Percentiles rank a stretch among this genome's conserved stretches.
Evolutionary conservation across 2,888 invertebrate species (phyloP).

Genomic region (Mesoligia furuncula): DNA sequence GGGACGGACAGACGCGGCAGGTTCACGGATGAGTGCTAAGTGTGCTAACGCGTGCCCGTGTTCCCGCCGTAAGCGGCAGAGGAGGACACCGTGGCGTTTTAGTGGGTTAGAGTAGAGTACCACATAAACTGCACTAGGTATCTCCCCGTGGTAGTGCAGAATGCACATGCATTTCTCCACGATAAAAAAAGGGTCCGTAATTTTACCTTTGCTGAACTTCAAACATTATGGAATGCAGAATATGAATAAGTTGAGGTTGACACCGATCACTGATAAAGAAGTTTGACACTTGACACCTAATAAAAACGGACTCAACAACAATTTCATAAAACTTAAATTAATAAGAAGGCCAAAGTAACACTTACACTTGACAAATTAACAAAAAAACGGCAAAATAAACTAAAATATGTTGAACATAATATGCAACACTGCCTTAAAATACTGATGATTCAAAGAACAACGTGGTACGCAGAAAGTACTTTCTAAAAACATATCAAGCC

Average conservation of each 20-base stretch:
- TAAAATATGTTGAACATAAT: constrained; percentile 32
- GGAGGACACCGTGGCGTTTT: too few species aligned
- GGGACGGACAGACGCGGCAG: too few species aligned
- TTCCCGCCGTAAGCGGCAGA: too few species aligned
- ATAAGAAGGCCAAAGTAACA: constrained; percentile 7
- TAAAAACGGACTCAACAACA: background rate
- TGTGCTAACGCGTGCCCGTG: too few species aligned
- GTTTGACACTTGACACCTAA: background rate
- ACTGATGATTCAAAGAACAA: constrained; percentile 57
- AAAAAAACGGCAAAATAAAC: constrained; percentile 24
- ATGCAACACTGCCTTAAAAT: constrained; percentile 20
- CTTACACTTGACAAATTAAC: constrained; percentile 42
- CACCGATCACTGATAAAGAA: background rate
- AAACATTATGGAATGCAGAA: background rate
- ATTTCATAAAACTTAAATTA: constrained; percentile 3
- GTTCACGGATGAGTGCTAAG: too few species aligned
- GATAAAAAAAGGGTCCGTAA: background rate
- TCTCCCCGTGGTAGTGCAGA: too few species aligned
- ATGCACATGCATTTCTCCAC: too few species aligned
- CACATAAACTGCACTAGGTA: too few species aligned
- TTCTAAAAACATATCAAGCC: constrained; percentile 58
- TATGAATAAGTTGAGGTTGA: background rate
- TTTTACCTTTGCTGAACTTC: background rate
- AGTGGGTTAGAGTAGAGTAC: too few species aligned
- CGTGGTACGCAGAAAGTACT: constrained; percentile 49